Percentiles rank a stretch among this genome's conserved stretches.
These are phyloP conservation scores for Muntiacus muntjak DNA, from an alignment of 2,113 vertebrate species.

Conservation along the genomic window DNA sequence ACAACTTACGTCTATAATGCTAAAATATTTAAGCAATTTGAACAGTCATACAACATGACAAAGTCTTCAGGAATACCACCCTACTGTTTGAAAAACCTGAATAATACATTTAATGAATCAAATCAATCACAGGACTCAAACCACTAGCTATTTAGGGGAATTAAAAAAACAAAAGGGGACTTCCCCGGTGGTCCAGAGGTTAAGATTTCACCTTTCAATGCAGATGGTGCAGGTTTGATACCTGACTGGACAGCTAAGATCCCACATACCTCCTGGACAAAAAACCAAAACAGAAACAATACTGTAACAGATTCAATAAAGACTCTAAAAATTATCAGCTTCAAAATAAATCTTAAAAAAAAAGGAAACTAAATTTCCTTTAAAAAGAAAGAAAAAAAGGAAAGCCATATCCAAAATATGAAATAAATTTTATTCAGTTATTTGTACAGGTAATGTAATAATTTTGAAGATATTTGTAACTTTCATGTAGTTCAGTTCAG, in stretches of 20 bases:
- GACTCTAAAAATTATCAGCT: fast-evolving
- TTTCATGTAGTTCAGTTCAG: neutral
- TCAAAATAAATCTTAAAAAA: neutral
- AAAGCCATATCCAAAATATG: neutral
- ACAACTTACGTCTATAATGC: neutral
- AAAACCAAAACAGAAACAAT: neutral
- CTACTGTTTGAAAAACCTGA: neutral
- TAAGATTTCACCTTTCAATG: neutral
- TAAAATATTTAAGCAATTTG: neutral
- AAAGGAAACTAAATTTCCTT: neutral
- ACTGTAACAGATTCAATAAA: neutral
- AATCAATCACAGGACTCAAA: neutral
- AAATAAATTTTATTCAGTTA: neutral
- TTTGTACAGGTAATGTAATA: neutral
- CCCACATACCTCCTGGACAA: neutral
- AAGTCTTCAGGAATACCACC: neutral
- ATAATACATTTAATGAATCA: neutral
- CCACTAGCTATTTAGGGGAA: neutral
- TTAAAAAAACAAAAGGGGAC: neutral
- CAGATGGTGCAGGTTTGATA: neutral
- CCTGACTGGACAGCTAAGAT: neutral
- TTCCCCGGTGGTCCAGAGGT: neutral
- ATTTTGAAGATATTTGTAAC: neutral
- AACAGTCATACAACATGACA: neutral
- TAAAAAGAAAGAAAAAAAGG: neutral